Evolutionary conservation across 2,888 invertebrate genomes (phyloP), one percentile per base, ranked within the genome.

Genomic region (Galeopsomyia nigrocyanea): DNA sequence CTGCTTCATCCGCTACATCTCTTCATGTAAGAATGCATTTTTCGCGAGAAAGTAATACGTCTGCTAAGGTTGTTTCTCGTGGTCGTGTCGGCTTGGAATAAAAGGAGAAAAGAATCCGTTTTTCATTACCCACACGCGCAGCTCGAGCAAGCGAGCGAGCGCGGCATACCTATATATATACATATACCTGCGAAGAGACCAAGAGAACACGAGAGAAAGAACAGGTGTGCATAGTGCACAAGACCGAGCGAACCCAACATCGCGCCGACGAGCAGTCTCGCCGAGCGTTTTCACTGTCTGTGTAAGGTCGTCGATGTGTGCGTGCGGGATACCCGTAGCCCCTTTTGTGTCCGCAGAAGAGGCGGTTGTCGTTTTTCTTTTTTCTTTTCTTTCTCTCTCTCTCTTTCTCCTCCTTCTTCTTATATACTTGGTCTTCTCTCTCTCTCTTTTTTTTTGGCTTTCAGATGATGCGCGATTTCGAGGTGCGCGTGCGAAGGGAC

Each of bases 261-360:
- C 46, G 17, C 55, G 49, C 58, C 61, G 72, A 68, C 68, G 53
- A 57, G 72, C 72, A 68, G 72, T 68, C 68, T 72, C 68, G 71
- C 17, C 56, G 57, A 71, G 49, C 65, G 60, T 65, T 69, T 55
- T 21, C 61, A 51, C 65, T 49, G 57, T n/a, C 21, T 46, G 22
- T 39, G 17, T 47, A 19, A 14, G 2, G 5, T 55, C 13, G 55
- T 17, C 19, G 22, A 55, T 17, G 17, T 22, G 49, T 50, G 21
- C 39, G 46, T 10, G 5, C 50, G 50, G 46, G 51, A 68, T 39
- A 51, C 58, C 53, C 39, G 39, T 10, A 39, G 39, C 39, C 46
- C 39, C 46, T 47, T 56, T 47, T 39, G 39, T 21, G 46, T 49
- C 21, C n/a, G 65, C 14, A 46, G 39, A 39, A 21, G 26, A 22